These are phyloP conservation scores for Galleria mellonella DNA, from an alignment of 1,140 invertebrate species.

Conservation along the genomic window DNA sequence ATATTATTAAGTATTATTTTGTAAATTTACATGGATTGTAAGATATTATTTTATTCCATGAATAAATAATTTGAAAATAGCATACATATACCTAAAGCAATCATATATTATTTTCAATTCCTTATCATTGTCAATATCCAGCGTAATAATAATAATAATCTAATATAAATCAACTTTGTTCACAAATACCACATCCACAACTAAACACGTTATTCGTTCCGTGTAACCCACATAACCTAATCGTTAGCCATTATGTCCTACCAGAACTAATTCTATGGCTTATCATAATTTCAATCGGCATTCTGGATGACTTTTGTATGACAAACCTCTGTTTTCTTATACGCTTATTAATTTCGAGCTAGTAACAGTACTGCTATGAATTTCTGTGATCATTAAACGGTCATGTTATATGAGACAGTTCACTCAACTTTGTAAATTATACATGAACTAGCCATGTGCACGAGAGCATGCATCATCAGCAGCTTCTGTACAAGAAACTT, in stretches of 20 bases:
- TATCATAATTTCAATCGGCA: conserved; percentile 71
- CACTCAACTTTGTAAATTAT: conserved; percentile 17
- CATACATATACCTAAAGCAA: too few species aligned
- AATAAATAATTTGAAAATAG: too few species aligned
- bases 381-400: conserved; percentile 33
- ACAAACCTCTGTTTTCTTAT: conserved; percentile 64
- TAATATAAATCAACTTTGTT: too few species aligned
- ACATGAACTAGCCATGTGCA: neutral
- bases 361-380: conserved; percentile 29
- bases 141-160: too few species aligned
- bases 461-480: too few species aligned
- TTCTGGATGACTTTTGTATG: conserved; percentile 63
- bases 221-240: conserved; percentile 25
- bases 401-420: conserved; percentile 18
- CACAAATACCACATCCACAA: conserved; percentile 25
- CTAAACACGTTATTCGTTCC: conserved; percentile 6
- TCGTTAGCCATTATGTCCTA: conserved; percentile 52
- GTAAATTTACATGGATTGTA: too few species aligned
- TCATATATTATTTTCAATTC: too few species aligned
- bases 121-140: too few species aligned
- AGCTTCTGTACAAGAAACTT: too few species aligned
- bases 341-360: conserved; percentile 63
- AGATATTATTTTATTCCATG: too few species aligned
- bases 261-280: conserved; percentile 66
- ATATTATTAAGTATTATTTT: too few species aligned